These are phyloP conservation scores for Pseudolaguvia tuberculata DNA, from an alignment of 2,113 vertebrate species.

Conservation along the genomic window DNA sequence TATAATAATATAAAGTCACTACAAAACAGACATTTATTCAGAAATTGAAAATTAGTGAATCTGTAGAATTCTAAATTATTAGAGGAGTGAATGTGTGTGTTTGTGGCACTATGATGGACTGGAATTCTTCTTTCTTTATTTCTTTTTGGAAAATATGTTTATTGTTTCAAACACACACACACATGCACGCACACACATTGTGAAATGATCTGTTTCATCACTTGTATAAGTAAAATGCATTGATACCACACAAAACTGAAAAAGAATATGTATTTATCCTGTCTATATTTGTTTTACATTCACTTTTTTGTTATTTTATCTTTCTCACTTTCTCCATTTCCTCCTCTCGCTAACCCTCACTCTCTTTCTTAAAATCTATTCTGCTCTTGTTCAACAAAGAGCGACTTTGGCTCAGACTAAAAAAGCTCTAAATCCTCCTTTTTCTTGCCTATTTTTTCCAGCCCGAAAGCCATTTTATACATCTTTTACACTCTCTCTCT, in stretches of 20 bases:
- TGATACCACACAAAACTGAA: neutral
- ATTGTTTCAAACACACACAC: constrained; percentile 2
- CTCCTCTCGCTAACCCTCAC: neutral
- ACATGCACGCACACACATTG: neutral
- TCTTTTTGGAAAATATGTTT: neutral
- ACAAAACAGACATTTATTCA: too few relatives aligned
- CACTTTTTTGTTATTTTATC: neutral
- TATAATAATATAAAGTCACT: too few relatives aligned
- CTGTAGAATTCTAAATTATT: too few relatives aligned
- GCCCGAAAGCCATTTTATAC: too few relatives aligned
- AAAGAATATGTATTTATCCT: neutral
- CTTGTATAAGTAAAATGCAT: constrained; percentile 13
- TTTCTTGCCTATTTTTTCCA: too few relatives aligned
- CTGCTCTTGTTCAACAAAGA: constrained; percentile 62
- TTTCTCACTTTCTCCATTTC: neutral
- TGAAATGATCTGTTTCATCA: neutral
- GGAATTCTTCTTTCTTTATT: too few relatives aligned
- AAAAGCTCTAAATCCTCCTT: constrained; percentile 61
- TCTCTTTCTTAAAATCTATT: constrained; percentile 47
- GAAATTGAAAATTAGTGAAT: too few relatives aligned
- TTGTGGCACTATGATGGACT: too few relatives aligned
- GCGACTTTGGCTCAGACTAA: constrained; percentile 60
- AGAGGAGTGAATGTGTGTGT: too few relatives aligned
- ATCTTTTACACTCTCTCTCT: too few relatives aligned
- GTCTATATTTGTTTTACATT: neutral